Base-by-base conservation (phyloP, 1,140 invertebrate species). In the Orchestia grillus region DNA sequence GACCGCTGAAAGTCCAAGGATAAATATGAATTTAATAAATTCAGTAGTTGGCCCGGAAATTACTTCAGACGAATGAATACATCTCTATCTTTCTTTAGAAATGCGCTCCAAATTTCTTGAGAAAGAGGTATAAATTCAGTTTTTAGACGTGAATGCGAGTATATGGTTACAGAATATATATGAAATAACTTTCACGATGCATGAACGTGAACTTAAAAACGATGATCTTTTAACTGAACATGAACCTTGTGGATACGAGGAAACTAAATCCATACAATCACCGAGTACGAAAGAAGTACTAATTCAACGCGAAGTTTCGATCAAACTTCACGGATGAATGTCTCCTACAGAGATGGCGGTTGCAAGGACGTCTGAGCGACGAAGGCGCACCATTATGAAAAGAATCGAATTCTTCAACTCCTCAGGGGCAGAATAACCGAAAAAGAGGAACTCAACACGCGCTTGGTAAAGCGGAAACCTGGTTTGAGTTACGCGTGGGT, bases 401-500 rank as follows among this genome's bases (percentile, higher is more conserved):
- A 77, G 11, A 23, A 77, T 8, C 62, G 36, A 15, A 77, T 77
- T 77, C 62, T 28, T 23, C 1, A 77, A 36, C 36, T 77, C 28
- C 36, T 77, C 3, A 36, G 15, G 3, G 28, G 1, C 11, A 77
- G 28, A 77, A 77, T 77, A 77, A 77, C 1, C 11, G 62, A 77
- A 77, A 77, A 77, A 4, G 41, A 91, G 88, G 92, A 94, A 94
- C 92, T 94, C 44, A 94, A 40, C 44, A 47, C 92, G 92, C 36
- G 92, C 44, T 45, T 40, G 16, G 40, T 44, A 8, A 94, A 94
- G 47, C 92, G 92, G 92, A 94, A 94, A 47, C 44, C 15, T 94
- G 92, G 92, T n/a, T 94, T 45, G 43, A 23, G 92, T 94, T 44
- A 45, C 92, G 92, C 92, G 41, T 44, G 92, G 92, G 92, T 40